Percentiles rank a stretch among this genome's conserved stretches.
These are phyloP conservation scores for Montipora foliosa DNA, from an alignment of 64 coral and sea anemone species.

Conservation along the genomic window DNA sequence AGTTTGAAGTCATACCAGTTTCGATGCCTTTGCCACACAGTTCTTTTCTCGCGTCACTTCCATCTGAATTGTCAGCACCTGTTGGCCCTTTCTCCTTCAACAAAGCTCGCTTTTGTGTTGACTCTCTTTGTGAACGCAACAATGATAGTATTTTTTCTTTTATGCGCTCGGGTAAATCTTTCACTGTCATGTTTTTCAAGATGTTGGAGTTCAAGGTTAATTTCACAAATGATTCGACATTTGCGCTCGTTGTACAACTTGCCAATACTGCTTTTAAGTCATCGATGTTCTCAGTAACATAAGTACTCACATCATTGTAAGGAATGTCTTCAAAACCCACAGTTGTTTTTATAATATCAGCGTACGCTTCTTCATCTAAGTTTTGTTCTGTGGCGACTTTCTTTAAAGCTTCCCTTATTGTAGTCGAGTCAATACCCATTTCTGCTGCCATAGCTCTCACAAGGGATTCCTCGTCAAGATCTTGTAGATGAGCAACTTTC, in stretches of 20 bases:
- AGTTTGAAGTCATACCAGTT: too few relatives aligned
- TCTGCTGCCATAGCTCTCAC: background rate
- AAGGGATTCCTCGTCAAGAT: background rate
- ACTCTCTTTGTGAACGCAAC: constrained; percentile 2
- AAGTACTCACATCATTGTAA: constrained; percentile 22
- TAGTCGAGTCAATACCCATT: background rate
- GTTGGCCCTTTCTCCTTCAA: background rate
- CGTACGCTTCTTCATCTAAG: constrained; percentile 37
- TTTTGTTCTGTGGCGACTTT: background rate
- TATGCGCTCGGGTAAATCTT: constrained; percentile 18
- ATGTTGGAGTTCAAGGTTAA: background rate
- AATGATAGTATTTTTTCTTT: background rate
- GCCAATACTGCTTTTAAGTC: background rate
- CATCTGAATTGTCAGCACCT: background rate
- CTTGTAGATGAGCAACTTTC: background rate
- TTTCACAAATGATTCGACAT: background rate
- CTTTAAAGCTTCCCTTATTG: background rate
- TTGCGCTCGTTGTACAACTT: background rate
- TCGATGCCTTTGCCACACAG: background rate
- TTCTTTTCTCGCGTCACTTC: background rate
- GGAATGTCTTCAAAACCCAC: constrained; percentile 53
- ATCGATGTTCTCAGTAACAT: background rate
- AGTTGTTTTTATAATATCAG: background rate
- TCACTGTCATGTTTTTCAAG: background rate
- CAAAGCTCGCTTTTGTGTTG: background rate